These are phyloP conservation scores for Miniopterus natalensis DNA, from an alignment of 2,113 vertebrate genomes.

Conservation along the genomic window DNA sequence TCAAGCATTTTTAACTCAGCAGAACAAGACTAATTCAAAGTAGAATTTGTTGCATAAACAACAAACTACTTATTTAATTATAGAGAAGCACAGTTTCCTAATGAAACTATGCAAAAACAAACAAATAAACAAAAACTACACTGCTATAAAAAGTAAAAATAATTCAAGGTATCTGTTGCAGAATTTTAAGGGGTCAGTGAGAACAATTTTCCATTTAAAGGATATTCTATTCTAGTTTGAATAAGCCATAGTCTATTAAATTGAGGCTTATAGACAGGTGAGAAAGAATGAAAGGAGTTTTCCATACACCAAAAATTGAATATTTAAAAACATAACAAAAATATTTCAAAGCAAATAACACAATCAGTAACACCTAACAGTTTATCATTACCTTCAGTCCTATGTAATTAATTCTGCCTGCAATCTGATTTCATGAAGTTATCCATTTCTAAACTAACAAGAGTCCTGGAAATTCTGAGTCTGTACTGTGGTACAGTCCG, in stretches of 20 bases:
- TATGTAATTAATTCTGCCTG: background rate
- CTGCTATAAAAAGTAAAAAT: background rate
- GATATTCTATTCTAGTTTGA: background rate
- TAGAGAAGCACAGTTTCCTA: background rate
- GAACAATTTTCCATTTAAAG: background rate
- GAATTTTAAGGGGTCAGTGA: background rate
- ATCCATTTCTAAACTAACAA: background rate
- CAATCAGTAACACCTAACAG: background rate
- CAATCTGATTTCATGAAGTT: background rate
- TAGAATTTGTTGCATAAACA: background rate
- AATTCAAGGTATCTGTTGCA: background rate
- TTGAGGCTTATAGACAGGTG: background rate
- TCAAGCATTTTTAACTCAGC: background rate
- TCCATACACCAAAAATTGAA: background rate
- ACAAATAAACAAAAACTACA: background rate
- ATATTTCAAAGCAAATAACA: background rate
- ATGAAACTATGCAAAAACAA: background rate
- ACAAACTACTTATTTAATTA: background rate
- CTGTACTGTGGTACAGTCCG: background rate
- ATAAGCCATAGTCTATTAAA: background rate
- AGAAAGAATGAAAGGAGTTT: background rate
- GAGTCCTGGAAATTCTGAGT: background rate
- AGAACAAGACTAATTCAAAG: background rate
- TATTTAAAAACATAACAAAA: background rate
- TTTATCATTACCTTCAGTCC: background rate